Evolutionary conservation across 2,888 invertebrate species (phyloP), one percentile per base, ranked within the genome.

Genomic region (Drosophila niveifrons): DNA sequence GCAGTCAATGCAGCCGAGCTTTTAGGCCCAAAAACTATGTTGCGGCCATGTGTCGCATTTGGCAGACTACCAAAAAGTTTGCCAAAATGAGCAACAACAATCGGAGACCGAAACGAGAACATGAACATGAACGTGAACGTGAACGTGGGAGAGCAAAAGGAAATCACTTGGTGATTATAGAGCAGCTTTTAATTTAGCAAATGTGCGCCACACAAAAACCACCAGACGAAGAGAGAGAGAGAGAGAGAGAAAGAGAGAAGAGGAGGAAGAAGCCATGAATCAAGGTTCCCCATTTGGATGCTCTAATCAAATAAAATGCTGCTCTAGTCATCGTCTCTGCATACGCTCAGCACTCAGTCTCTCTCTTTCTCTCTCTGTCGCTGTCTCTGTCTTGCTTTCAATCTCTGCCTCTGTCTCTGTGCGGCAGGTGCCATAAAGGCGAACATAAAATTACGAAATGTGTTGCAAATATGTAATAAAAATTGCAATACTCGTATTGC

Each of bases 151-250:
- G 39, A 44, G 48, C 53, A 55, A 72, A 67, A 47, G 51, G 57
- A 72, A 80, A 86, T 80, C 70, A 71, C 70, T 80, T 82, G 83
- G 48, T 80, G 73, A 82, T 82, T 83, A 86, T 86, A 41, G 13
- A 61, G 81, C 71, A 47, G 78, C 75, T 83, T 83, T 83, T 87
- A 87, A 83, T 83, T 87, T 83, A 17, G 79, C 79, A 83, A 83
- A 83, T 83, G 87, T 65, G 70, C 62, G 66, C 10, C 1, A 31
- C 53, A 15, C 18, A 44, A 39, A 58, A 48, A 53, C 44, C 47
- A 23, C 23, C 23, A 23, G 23, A 23, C 23, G 23, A 1, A 23
- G 6, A 23, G 23, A 1, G 6, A 23, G 23, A 23, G 1, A 6
- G 23, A 23, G 23, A 23, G 23, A 23, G 23, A 23, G 23, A 1